Percentiles rank a stretch among this genome's conserved stretches.
These are phyloP conservation scores for Tineola bisselliella DNA, from an alignment of 2,888 invertebrate genomes.

Conservation along the genomic window DNA sequence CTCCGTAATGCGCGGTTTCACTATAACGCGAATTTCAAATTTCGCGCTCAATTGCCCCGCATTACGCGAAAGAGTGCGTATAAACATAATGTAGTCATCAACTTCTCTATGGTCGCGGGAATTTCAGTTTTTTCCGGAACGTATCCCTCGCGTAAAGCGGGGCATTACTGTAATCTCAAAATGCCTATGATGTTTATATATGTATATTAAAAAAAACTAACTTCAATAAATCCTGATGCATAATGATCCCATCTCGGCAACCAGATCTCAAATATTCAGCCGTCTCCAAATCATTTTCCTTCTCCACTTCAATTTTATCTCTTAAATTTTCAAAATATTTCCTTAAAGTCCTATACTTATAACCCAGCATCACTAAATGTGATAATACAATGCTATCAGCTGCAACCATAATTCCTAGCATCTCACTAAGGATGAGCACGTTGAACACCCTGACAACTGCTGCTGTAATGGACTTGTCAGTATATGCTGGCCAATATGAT, in stretches of 20 bases:
- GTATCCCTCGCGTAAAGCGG: no score
- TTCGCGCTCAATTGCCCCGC: no score
- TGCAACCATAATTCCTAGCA: conserved; percentile 9
- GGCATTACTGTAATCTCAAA: neutral
- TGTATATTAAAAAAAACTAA: no score
- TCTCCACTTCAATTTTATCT: neutral
- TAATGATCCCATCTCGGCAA: conserved; percentile 43
- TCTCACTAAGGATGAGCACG: neutral
- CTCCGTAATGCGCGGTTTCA: no score
- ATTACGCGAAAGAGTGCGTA: no score
- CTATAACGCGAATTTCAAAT: no score
- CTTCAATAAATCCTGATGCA: conserved; percentile 47
- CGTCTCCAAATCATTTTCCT: conserved; percentile 23
- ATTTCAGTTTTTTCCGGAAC: no score
- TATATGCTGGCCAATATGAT: conserved; percentile 4
- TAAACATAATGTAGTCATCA: no score
- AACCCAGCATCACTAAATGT: neutral
- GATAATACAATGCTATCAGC: conserved; percentile 3
- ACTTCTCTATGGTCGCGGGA: no score
- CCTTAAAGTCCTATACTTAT: conserved; percentile 3
- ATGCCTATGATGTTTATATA: no score
- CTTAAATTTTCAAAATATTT: conserved; percentile 7
- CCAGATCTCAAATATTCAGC: conserved; percentile 30
- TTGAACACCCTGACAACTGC: neutral
- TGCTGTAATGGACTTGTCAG: neutral